Percentiles rank a stretch among this genome's conserved stretches.
phyloP scores from a whole-genome alignment of 1,140 invertebrate genomes.

The Cotesia typhae region DNA sequence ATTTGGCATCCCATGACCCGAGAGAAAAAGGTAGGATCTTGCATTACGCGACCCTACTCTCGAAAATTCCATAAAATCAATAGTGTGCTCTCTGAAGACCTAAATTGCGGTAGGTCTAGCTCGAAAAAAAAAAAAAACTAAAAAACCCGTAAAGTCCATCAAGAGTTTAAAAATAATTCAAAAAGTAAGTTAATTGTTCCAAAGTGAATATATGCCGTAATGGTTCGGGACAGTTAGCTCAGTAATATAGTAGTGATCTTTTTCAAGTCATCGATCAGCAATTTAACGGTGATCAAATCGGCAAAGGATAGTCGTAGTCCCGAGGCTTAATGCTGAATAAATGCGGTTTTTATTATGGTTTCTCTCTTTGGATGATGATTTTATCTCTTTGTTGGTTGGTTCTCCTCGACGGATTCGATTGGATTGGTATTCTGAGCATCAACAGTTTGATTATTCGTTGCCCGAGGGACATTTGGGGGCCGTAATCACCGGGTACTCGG shows the following conservation, averaged over 20 bases:
- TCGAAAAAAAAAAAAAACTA: conserved; percentile 16
- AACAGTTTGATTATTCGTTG: conserved; percentile 6
- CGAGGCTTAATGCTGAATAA: conserved; percentile 12
- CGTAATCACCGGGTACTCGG: conserved; percentile 45
- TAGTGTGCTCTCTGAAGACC: conserved; percentile 27
- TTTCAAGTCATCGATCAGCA: conserved; percentile 33
- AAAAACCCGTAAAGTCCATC: neutral
- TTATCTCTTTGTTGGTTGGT: neutral
- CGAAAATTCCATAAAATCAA: conserved; percentile 39
- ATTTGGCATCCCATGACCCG: neutral
- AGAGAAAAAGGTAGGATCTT: no score
- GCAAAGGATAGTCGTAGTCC: conserved; percentile 5
- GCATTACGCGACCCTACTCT: no score
- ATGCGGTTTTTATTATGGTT: neutral
- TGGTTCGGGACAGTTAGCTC: neutral
- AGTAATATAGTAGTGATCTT: conserved; percentile 1
- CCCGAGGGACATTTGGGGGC: conserved; percentile 42
- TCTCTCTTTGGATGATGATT: conserved; percentile 15
- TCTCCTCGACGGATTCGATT: neutral
- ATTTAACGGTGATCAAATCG: conserved; percentile 33
- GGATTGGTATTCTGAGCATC: neutral
- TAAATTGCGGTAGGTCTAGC: conserved; percentile 37
- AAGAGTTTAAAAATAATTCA: neutral
- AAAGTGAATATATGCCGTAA: conserved; percentile 9
- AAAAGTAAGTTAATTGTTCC: neutral